Conservation (phyloP, 2,888 invertebrate species). For the Holacanthella duospinosa region DNA sequence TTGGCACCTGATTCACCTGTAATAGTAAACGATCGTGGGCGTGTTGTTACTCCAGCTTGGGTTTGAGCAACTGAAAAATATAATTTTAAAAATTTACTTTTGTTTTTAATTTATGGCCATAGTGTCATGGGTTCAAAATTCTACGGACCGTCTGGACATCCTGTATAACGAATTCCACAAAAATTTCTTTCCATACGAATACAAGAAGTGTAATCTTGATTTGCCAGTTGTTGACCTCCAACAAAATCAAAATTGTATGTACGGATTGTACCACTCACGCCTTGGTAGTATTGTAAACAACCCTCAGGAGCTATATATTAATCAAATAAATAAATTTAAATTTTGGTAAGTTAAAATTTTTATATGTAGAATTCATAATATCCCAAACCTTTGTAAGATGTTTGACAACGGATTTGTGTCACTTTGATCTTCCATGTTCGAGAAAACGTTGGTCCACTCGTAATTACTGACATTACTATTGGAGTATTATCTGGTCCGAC, state of each 20-base stretch:
- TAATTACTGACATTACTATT: slow-evolving; percentile 67
- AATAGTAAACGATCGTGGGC: slow-evolving; percentile 62
- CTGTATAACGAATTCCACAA: slow-evolving; percentile 72
- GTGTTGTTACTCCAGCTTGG: slow-evolving; percentile 42
- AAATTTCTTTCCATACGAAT: slow-evolving; percentile 73
- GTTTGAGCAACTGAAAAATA: slow-evolving; percentile 46
- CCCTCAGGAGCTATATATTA: slow-evolving; percentile 55
- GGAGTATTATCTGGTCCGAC: slow-evolving; percentile 69
- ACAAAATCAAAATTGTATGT: slow-evolving; percentile 74
- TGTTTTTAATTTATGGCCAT: neutral
- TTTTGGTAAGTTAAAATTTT: neutral
- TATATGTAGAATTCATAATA: neutral
- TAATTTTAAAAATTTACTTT: neutral
- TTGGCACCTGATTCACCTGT: slow-evolving; percentile 62
- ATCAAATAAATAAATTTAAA: neutral
- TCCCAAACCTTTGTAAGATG: neutral
- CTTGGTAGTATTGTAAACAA: slow-evolving; percentile 67
- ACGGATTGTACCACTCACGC: slow-evolving; percentile 66
- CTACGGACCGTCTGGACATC: slow-evolving; percentile 57
- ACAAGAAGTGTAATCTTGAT: slow-evolving; percentile 80
- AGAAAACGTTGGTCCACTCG: slow-evolving; percentile 61
- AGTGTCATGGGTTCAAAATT: too few relatives aligned
- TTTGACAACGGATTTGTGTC: slow-evolving; percentile 64
- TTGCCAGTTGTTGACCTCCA: slow-evolving; percentile 66
- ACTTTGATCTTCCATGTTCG: slow-evolving; percentile 71